These are phyloP conservation scores for Elachura formosa DNA, from an alignment of 2,113 vertebrate species.

Conservation along the genomic window DNA sequence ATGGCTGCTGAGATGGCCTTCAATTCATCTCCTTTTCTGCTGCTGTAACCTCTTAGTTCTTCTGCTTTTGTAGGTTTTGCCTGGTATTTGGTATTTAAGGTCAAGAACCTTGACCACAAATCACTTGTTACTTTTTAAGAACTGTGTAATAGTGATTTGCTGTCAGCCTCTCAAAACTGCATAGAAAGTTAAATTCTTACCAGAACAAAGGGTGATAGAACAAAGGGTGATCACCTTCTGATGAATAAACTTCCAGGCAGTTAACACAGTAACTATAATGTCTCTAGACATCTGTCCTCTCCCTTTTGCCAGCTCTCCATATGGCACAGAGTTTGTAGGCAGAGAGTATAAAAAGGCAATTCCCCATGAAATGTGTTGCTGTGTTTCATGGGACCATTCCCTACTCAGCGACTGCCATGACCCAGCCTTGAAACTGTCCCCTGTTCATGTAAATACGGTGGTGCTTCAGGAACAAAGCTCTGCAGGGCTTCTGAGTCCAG, in stretches of 20 bases:
- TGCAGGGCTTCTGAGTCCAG: background rate
- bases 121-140: background rate
- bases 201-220: constrained; percentile 38
- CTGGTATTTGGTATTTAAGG: background rate
- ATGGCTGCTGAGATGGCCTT: background rate
- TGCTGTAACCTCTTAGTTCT: background rate
- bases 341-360: background rate
- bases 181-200: constrained; percentile 34
- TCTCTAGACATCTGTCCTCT: constrained; percentile 53
- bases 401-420: background rate
- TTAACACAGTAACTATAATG: constrained; percentile 41
- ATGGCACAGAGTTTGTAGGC: constrained; percentile 10
- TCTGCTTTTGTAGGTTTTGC: background rate
- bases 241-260: constrained; percentile 15
- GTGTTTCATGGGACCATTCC: background rate
- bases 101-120: background rate
- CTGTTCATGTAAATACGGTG: background rate
- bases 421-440: background rate
- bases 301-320: constrained; percentile 51
- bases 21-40: background rate
- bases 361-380: background rate
- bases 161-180: constrained; percentile 28
- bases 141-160: constrained; percentile 20
- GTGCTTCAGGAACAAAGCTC: background rate
- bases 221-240: constrained; percentile 47